phyloP scores from a whole-genome alignment of 1,140 invertebrate species.

The Pseudomyrmex gracilis region DNA sequence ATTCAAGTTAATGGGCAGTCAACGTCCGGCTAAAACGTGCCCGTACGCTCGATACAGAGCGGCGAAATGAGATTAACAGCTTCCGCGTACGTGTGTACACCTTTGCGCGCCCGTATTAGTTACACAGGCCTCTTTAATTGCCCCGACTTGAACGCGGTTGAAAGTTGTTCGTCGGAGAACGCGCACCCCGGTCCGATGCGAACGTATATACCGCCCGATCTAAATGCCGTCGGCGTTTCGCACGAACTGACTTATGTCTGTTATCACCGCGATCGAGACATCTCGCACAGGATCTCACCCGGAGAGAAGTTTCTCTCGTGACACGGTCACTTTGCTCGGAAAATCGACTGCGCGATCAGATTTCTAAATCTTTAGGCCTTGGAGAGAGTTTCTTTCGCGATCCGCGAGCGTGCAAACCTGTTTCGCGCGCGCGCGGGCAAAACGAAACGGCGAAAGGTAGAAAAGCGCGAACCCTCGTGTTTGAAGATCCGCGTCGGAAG shows the following conservation, averaged over 20 bases:
- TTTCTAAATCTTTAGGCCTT: neutral
- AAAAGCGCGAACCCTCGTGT: too few relatives aligned
- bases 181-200: constrained; percentile 1
- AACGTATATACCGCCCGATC: neutral
- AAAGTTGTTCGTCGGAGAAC: constrained; percentile 19
- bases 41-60: constrained; percentile 62
- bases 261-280: constrained; percentile 36
- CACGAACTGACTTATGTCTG: constrained; percentile 10
- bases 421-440: neutral
- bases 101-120: constrained; percentile 59
- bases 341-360: neutral
- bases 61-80: constrained; percentile 72
- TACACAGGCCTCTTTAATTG: constrained; percentile 71
- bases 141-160: constrained; percentile 57
- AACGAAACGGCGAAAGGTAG: constrained; percentile 9
- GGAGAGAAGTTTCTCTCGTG: constrained; percentile 21
- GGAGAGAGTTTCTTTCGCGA: constrained; percentile 25
- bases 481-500: neutral
- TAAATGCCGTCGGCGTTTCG: neutral
- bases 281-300: constrained; percentile 15
- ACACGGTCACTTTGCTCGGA: neutral
- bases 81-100: constrained; percentile 46
- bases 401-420: neutral
- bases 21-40: constrained; percentile 63
- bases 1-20: constrained; percentile 60